Evolutionary conservation across 2,113 vertebrate species (phyloP).

Genomic region (Entelurus aequoreus): DNA sequence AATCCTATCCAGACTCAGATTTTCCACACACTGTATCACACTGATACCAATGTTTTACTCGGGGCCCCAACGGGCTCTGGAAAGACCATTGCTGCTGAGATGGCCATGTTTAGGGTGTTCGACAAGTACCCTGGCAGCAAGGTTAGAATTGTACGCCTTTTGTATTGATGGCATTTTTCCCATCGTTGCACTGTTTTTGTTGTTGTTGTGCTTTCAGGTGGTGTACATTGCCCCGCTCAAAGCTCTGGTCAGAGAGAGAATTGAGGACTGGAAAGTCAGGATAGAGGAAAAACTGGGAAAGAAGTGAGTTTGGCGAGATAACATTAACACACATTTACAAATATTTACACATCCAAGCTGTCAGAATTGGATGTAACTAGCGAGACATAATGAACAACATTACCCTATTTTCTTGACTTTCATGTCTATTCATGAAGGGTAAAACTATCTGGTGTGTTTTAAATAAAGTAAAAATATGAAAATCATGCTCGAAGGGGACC

Average conservation of each 20-base stretch:
- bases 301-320: slow-evolving; percentile 75
- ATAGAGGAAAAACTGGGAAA: slow-evolving; percentile 94
- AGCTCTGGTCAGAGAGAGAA: slow-evolving; percentile 92
- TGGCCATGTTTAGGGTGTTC: slow-evolving; percentile 96
- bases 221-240: slow-evolving; percentile 97
- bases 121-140: slow-evolving; percentile 88
- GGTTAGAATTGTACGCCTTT: slow-evolving; percentile 61
- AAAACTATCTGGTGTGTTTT: neutral
- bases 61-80: slow-evolving; percentile 97
- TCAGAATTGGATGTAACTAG: too few relatives aligned
- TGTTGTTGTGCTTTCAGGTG: slow-evolving; percentile 68
- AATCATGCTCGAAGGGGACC: too few relatives aligned
- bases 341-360: neutral
- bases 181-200: neutral
- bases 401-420: neutral
- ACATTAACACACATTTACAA: neutral
- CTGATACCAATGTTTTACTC: slow-evolving; percentile 91
- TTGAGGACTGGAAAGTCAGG: slow-evolving; percentile 96
- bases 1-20: slow-evolving; percentile 98
- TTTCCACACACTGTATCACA: slow-evolving; percentile 95
- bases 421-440: neutral
- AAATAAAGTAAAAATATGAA: neutral
- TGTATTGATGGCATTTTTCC: neutral
- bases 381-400: neutral
- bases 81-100: slow-evolving; percentile 95